phyloP scores from a whole-genome alignment of 2,888 invertebrate species.

The Trichogramma evanescens region DNA sequence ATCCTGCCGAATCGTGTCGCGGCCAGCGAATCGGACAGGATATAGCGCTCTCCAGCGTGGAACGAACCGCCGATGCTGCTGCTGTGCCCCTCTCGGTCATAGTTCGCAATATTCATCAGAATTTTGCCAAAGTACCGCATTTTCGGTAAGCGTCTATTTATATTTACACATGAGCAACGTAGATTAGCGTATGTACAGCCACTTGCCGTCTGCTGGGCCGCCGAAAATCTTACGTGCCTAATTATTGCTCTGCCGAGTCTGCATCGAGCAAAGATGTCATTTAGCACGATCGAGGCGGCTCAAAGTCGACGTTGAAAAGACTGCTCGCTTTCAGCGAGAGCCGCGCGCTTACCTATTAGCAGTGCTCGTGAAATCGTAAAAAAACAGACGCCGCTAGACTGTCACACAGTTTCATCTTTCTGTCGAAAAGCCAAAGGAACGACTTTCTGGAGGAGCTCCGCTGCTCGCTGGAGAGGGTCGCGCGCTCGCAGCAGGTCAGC shows the following conservation, averaged over 20 bases:
- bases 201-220: too few relatives aligned
- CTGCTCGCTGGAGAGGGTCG: slow-evolving; percentile 5
- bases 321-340: too few relatives aligned
- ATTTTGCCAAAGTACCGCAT: slow-evolving; percentile 3
- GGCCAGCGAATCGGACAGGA: not conserved
- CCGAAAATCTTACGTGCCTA: too few relatives aligned
- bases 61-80: not conserved
- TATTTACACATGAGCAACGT: too few relatives aligned
- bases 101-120: slow-evolving; percentile 5
- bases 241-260: too few relatives aligned
- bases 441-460: slow-evolving; percentile 17
- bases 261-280: not conserved
- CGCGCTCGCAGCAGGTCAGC: slow-evolving; percentile 21
- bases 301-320: not conserved
- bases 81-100: slow-evolving; percentile 14
- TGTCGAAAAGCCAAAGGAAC: slow-evolving; percentile 10
- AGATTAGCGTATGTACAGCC: too few relatives aligned
- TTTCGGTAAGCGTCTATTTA: slow-evolving; percentile 14
- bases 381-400: too few relatives aligned
- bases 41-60: not conserved
- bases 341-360: too few relatives aligned
- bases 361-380: too few relatives aligned
- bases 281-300: not conserved
- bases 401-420: slow-evolving; percentile 15
- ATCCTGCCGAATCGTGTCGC: not conserved